These are phyloP conservation scores for Notocelia uddmanniana DNA, from an alignment of 2,888 invertebrate genomes.

Conservation along the genomic window DNA sequence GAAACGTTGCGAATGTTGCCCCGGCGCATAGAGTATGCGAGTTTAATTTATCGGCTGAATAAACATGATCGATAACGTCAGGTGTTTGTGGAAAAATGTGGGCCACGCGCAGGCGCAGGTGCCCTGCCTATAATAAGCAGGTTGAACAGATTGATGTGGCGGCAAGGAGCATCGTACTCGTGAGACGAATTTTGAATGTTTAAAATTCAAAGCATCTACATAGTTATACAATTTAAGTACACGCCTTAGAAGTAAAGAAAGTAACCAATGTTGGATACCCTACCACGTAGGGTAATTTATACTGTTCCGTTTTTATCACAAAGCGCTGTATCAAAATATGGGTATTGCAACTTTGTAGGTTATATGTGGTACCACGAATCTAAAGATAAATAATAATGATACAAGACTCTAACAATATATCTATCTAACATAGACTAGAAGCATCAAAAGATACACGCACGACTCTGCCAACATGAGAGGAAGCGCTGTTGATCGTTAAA, in stretches of 20 bases:
- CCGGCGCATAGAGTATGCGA: slow-evolving; percentile 39
- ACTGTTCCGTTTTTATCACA: no score
- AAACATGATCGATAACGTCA: slow-evolving; percentile 59
- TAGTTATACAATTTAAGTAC: no score
- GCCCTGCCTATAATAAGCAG: slow-evolving; percentile 45
- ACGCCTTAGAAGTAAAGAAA: neutral
- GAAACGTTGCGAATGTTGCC: slow-evolving; percentile 56
- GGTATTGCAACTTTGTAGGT: no score
- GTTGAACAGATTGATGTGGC: slow-evolving; percentile 28
- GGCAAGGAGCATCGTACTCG: neutral
- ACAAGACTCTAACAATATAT: no score
- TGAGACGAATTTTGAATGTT: slow-evolving; percentile 3
- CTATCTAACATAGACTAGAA: no score
- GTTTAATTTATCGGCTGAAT: slow-evolving; percentile 56
- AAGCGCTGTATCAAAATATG: no score
- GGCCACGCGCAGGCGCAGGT: slow-evolving; percentile 59
- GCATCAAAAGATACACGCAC: neutral
- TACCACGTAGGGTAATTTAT: no score
- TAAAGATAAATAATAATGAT: no score
- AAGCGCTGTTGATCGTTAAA: neutral
- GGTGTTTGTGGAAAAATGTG: slow-evolving; percentile 58
- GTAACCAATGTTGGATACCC: neutral
- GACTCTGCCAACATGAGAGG: neutral
- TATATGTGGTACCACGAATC: no score
- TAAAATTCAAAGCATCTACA: neutral